These are phyloP conservation scores for Myzus persicae DNA, from an alignment of 1,140 invertebrate genomes.

Conservation along the genomic window DNA sequence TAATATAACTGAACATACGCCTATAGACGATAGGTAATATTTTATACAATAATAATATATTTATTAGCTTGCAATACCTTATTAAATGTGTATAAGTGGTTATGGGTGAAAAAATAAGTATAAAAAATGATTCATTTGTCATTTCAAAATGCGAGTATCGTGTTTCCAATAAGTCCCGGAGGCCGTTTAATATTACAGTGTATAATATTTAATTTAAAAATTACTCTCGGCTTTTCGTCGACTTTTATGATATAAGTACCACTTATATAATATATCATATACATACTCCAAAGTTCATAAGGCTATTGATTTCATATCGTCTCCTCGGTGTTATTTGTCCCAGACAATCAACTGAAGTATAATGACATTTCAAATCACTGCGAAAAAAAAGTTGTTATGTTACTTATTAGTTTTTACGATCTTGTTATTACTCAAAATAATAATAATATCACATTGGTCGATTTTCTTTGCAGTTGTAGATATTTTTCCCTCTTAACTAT, in stretches of 20 bases:
- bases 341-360: not conserved
- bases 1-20: too few relatives aligned
- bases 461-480: too few relatives aligned
- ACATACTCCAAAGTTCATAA: not conserved
- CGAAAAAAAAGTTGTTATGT: not conserved
- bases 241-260: not conserved
- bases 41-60: not conserved
- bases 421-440: not conserved
- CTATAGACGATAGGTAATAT: not conserved
- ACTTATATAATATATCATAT: not conserved
- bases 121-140: constrained; percentile 8
- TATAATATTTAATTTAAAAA: constrained; percentile 35
- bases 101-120: not conserved
- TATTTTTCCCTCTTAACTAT: too few relatives aligned
- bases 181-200: constrained; percentile 31
- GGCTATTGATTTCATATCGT: not conserved
- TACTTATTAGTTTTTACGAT: not conserved
- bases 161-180: constrained; percentile 30
- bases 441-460: not conserved
- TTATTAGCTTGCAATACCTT: not conserved
- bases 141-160: constrained; percentile 1
- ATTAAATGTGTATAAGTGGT: not conserved
- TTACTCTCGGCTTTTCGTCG: not conserved
- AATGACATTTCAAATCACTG: not conserved
- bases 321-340: not conserved